Base-by-base conservation (phyloP, 2,888 invertebrate species). In the Stegophylla sp. region DNA sequence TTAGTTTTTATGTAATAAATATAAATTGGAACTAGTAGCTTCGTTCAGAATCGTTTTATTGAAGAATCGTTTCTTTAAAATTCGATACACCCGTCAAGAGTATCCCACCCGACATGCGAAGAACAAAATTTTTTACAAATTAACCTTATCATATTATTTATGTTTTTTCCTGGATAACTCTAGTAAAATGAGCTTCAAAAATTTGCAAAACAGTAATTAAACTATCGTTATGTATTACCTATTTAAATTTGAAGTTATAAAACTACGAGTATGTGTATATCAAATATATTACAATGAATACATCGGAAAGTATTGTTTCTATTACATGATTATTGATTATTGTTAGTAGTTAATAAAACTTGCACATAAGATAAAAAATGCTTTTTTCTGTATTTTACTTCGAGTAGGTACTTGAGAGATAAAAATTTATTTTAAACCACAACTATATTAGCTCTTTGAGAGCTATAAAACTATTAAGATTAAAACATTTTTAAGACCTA, bases 381-480 rank as follows among this genome's bases (percentile, higher is more conserved):
- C 7, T 34, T 34, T 34, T 5, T 7, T 34, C 34, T 12, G 15
- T 20, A 64, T 64, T 64, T 10, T 0, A 1, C 13, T 28, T 48
- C 26, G 34, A 51, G 7, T 61, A 41, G 13, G 28, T 15, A 74
- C 61, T 61, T 15, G 13, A 74, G 9, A 74, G 73, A 74, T 74
- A 74, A 15, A 13, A 26, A 74, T 63, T 15, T 56, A 61, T 72
- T 41, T 72, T 56, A 41, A 53, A 56, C 23, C 53, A 20, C 20
- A 20, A 53, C 28, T 12, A 10, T 56, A 45, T 23, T 9, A 41
- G 45, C 45, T 61, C 15, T 48, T 5, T 2, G 28, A 45, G 28
- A 43, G 41, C 41, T 72, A 20, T 72, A 72, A 71, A 56, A 23
- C 9, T 56, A 72, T 72, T 72, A 41, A 72, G 71, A 72, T 72